A percentile compares a stretch with the other conserved stretches of the same genome.
phyloP scores from a whole-genome alignment of 2,888 invertebrate species.

The Subacronicta megacephala region DNA sequence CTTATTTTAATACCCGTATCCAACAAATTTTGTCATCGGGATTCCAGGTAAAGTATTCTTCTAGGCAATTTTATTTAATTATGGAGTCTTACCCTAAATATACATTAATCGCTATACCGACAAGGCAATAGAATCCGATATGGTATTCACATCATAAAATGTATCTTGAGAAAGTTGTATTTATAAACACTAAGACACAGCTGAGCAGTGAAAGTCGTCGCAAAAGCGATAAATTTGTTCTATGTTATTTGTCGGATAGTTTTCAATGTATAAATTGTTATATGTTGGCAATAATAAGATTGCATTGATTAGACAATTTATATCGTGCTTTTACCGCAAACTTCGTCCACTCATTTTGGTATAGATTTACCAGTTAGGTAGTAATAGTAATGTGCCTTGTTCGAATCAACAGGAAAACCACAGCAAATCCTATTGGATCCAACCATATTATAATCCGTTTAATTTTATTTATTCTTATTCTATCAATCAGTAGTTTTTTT shows the following conservation, averaged over 20 bases:
- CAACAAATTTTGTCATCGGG: not conserved
- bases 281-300: slow-evolving; percentile 16
- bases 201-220: slow-evolving; percentile 57
- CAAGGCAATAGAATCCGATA: slow-evolving; percentile 29
- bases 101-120: slow-evolving; percentile 13
- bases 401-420: slow-evolving; percentile 26
- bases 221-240: slow-evolving; percentile 53
- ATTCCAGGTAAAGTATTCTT: not conserved
- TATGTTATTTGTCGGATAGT: slow-evolving; percentile 37
- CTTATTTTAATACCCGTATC: not conserved
- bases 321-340: not conserved
- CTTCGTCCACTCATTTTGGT: not conserved
- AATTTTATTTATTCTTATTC: not conserved
- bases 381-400: slow-evolving; percentile 14
- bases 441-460: too few species aligned
- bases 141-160: slow-evolving; percentile 49
- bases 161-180: slow-evolving; percentile 57
- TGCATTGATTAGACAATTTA: slow-evolving; percentile 6
- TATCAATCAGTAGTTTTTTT: not conserved
- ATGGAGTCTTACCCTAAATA: not conserved
- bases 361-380: not conserved
- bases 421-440: slow-evolving; percentile 5
- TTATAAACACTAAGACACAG: slow-evolving; percentile 54
- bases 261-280: slow-evolving; percentile 23
- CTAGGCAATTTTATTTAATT: not conserved